Conservation (phyloP, 2,113 vertebrate genomes). For the Regulus satrapa region DNA sequence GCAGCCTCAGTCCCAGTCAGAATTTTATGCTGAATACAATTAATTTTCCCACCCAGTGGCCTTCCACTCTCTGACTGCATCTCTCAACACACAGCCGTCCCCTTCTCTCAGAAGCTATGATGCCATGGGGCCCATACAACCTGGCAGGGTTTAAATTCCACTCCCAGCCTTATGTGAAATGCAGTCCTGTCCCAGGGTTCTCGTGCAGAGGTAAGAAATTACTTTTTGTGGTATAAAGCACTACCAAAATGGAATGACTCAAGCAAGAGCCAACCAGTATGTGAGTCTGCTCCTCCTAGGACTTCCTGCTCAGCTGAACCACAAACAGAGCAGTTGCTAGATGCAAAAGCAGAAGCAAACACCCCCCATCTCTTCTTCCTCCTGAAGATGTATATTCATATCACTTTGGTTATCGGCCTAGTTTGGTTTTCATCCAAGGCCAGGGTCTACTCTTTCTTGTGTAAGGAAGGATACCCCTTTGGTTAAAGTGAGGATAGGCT, state of each 20-base stretch:
- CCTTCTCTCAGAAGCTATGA: not conserved
- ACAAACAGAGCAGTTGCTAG: not conserved
- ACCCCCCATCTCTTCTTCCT: not conserved
- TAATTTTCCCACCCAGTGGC: not conserved
- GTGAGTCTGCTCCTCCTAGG: not conserved
- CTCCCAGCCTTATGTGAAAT: not conserved
- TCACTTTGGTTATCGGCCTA: not conserved
- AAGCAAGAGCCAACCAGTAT: not conserved
- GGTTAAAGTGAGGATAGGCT: not conserved
- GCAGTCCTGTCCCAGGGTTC: not conserved
- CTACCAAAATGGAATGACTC: not conserved
- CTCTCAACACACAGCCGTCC: not conserved
- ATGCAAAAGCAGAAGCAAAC: not conserved
- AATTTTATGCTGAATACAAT: not conserved
- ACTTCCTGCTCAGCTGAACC: not conserved
- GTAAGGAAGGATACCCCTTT: not conserved
- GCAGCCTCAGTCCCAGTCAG: not conserved
- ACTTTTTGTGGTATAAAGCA: not conserved
- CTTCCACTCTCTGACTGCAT: not conserved
- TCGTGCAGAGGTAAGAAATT: not conserved
- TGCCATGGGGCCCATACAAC: not conserved
- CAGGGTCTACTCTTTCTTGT: not conserved
- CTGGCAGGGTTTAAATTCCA: not conserved
- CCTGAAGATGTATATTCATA: not conserved
- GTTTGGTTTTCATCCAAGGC: not conserved